Percentiles rank a stretch among this genome's conserved stretches.
These are phyloP conservation scores for Scophthalmus maximus DNA, from an alignment of 2,113 vertebrate species.

Conservation along the genomic window DNA sequence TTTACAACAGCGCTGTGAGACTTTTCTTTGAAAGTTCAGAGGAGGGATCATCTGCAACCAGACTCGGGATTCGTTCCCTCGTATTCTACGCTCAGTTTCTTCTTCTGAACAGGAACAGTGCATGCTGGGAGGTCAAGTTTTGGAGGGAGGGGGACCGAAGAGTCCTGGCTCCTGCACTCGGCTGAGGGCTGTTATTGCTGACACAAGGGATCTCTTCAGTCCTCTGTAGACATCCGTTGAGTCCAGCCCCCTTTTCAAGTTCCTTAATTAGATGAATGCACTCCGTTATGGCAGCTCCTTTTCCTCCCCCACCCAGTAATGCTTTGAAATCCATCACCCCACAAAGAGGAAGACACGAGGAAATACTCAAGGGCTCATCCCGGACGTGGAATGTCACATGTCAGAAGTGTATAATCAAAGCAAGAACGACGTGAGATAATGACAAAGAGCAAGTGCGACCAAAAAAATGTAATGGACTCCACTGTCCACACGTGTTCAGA, in stretches of 20 bases:
- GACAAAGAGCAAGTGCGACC: constrained; percentile 8
- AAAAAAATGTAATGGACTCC: neutral
- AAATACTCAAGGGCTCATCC: constrained; percentile 63
- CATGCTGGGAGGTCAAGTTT: constrained; percentile 55
- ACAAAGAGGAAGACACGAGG: constrained; percentile 59
- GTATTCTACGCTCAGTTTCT: constrained; percentile 17
- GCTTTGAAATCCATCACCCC: constrained; percentile 39
- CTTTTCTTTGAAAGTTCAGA: constrained; percentile 1
- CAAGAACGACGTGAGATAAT: constrained; percentile 7
- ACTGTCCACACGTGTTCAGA: neutral
- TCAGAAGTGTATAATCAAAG: constrained; percentile 37
- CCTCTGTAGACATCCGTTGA: constrained; percentile 30
- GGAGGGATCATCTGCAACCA: constrained; percentile 29
- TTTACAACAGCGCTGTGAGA: constrained; percentile 46
- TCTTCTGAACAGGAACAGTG: constrained; percentile 38
- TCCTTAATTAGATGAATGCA: constrained; percentile 53
- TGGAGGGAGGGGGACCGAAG: constrained; percentile 23
- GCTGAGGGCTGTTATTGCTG: constrained; percentile 80
- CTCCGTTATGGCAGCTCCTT: constrained; percentile 36
- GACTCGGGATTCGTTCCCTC: constrained; percentile 7
- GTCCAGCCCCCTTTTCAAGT: constrained; percentile 45
- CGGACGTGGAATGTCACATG: constrained; percentile 65
- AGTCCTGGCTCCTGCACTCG: constrained; percentile 30
- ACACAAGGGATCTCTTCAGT: constrained; percentile 51
- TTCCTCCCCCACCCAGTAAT: constrained; percentile 14